Conservation (phyloP, 2,888 invertebrate species). For the Hofmannophila pseudospretella region DNA sequence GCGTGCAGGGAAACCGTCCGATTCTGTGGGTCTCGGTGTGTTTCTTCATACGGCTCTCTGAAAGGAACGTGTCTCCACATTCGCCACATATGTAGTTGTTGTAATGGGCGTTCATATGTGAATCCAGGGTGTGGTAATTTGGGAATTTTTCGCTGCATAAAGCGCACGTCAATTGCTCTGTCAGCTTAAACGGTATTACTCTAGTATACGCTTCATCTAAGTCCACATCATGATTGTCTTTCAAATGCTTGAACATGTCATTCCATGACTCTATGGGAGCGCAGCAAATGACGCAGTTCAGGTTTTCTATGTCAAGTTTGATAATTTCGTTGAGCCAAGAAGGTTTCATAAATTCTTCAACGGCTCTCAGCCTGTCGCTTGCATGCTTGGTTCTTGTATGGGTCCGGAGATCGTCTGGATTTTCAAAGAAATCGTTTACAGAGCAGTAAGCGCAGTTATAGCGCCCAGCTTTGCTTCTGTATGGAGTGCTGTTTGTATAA, state of each 20-base stretch:
- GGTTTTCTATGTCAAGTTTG: slow-evolving; percentile 41
- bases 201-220: slow-evolving; percentile 38
- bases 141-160: slow-evolving; percentile 35
- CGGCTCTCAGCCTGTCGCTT: slow-evolving; percentile 18
- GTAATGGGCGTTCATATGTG: slow-evolving; percentile 58
- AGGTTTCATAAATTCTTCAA: slow-evolving; percentile 45
- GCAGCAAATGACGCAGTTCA: slow-evolving; percentile 39
- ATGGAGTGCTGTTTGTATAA: slow-evolving; percentile 50
- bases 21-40: slow-evolving; percentile 59
- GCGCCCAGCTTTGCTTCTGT: slow-evolving; percentile 30
- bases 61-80: slow-evolving; percentile 49
- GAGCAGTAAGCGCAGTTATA: slow-evolving; percentile 49
- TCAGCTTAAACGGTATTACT: slow-evolving; percentile 41
- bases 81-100: slow-evolving; percentile 48
- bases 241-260: slow-evolving; percentile 44
- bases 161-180: slow-evolving; percentile 29
- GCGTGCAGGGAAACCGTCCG: slow-evolving; percentile 53
- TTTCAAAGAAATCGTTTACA: slow-evolving; percentile 29
- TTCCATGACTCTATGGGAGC: slow-evolving; percentile 33
- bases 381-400: slow-evolving; percentile 38
- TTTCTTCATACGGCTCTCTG: slow-evolving; percentile 31
- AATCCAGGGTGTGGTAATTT: slow-evolving; percentile 38
- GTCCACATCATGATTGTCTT: slow-evolving; percentile 25
- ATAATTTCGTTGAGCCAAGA: slow-evolving; percentile 43
- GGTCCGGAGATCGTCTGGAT: slow-evolving; percentile 31